phyloP scores from a whole-genome alignment of 2,888 invertebrate genomes.

The Papilio elwesi region DNA sequence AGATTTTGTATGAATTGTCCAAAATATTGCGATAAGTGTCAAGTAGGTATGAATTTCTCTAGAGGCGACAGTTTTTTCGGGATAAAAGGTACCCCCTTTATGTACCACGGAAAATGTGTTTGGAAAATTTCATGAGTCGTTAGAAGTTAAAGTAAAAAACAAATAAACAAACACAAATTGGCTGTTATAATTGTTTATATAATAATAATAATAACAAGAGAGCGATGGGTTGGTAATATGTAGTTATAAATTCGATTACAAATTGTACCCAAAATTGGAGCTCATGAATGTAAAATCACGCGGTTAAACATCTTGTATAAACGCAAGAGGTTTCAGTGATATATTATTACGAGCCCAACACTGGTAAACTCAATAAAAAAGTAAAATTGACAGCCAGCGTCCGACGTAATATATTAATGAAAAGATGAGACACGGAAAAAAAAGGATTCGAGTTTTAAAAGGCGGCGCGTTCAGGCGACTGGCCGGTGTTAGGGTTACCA shows the following conservation, averaged over 20 bases:
- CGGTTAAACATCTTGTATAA: slow-evolving; percentile 47
- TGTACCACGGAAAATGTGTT: too few relatives aligned
- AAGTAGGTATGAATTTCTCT: too few relatives aligned
- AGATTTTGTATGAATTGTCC: too few relatives aligned
- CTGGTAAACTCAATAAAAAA: slow-evolving; percentile 61
- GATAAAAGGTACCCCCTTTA: too few relatives aligned
- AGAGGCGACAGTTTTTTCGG: too few relatives aligned
- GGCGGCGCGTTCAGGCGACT: slow-evolving; percentile 78
- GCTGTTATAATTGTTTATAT: too few relatives aligned
- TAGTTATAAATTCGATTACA: slow-evolving; percentile 36
- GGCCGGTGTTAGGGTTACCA: slow-evolving; percentile 43
- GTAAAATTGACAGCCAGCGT: slow-evolving; percentile 71
- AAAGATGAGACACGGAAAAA: slow-evolving; percentile 72
- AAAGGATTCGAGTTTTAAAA: slow-evolving; percentile 75
- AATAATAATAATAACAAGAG: too few relatives aligned
- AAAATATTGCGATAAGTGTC: too few relatives aligned
- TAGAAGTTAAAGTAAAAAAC: too few relatives aligned
- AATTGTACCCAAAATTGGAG: slow-evolving; percentile 41
- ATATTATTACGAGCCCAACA: slow-evolving; percentile 62
- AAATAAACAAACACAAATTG: too few relatives aligned
- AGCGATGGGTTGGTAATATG: too few relatives aligned
- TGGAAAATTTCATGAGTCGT: too few relatives aligned
- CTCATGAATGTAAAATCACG: background rate
- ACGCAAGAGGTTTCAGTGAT: slow-evolving; percentile 57
- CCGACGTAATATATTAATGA: slow-evolving; percentile 81